Evolutionary conservation across 2,888 invertebrate species (phyloP), one percentile per base, ranked within the genome.

Genomic region (Eucriotettix oculatus): DNA sequence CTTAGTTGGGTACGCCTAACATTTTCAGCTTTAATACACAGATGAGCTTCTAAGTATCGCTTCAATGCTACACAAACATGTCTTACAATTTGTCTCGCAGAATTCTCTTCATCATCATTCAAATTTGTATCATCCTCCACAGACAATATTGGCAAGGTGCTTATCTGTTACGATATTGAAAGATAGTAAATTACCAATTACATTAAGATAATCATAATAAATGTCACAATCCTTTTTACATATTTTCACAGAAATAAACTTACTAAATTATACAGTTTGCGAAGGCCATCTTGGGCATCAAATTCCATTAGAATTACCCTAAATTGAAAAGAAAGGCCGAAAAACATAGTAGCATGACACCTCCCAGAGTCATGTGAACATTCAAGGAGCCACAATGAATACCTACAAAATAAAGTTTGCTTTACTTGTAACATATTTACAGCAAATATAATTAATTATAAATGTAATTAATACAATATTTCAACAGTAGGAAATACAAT

Each of bases 331-430:
- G 92, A 90, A 57, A 95, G 82, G 0, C 93, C 90, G 72, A 99
- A 96, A 76, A 99, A 99, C 94, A 97, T 95, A 41, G 95, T 92
- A 2, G 96, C 95, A 74, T 98, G 95, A 69, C 96, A 95, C 62
- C 95, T 82, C n/a, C 96, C 96, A 0, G 96, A 97, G 76, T 96
- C 95, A 73, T 96, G 93, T 1, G 96, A 94, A 68, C 96, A 93
- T 70, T 97, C 97, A 57, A 99, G 74, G 54, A 98, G 78, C 96
- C 97, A 98, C 7, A 98, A 75, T 0, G 91, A 90, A 73, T 97
- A 98, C 65, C 87, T 87, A 48, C 48, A 48, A 14, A 48, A 48
- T n/a, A 48, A 14, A 48, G 48, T 48, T 48, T 48, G 9, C 48
- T n/a, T 48, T n/a, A 44, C 44, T 44, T 44, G n/a, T n/a, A n/a